Base-by-base conservation (phyloP, 1,140 invertebrate genomes). In the Branchinecta lindahli region DNA sequence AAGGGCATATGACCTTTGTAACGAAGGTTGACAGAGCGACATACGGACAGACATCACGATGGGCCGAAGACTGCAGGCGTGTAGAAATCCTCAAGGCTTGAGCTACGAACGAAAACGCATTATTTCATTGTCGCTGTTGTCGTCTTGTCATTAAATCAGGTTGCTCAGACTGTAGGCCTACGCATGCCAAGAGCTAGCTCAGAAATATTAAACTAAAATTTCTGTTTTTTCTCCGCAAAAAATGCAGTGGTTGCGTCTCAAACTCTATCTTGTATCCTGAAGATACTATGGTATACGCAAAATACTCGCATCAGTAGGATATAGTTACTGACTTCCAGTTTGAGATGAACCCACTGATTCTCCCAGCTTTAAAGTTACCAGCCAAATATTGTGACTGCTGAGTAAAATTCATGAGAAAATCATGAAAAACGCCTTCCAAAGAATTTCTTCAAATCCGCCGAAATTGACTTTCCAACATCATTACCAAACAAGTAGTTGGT, bases 381-480 rank as follows among this genome's bases (percentile, higher is more conserved):
- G 47, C 47, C 47, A 52, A 52, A 52, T 52, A n/a, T n/a, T 52
- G n/a, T 52, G n/a, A 52, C 47, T 52, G n/a, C 47, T 52, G 9
- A 52, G 9, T 9, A n/a, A 52, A 52, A 52, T 52, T 52, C 47
- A 52, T 9, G n/a, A 52, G 9, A 52, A 52, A 52, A 52, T 9
- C 47, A 52, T 52, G n/a, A n/a, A 52, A 52, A 52, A 52, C 47
- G 47, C n/a, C 47, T 52, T 52, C 47, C 47, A 52, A 52, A 52
- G 9, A 52, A 9, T 52, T 52, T 52, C 47, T 52, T 52, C 47
- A 52, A 52, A 52, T 52, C 47, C 47, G n/a, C 47, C 9, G 47
- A n/a, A 52, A 9, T 52, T 52, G 47, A 9, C n/a, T 52, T n/a
- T 52, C 9, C 47, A 52, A 52, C 47, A 52, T 52, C 47, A 9